A percentile compares a stretch with the other conserved stretches of the same genome.
phyloP scores from a whole-genome alignment of 2,113 vertebrate species.

The Todiramphus chloris region DNA sequence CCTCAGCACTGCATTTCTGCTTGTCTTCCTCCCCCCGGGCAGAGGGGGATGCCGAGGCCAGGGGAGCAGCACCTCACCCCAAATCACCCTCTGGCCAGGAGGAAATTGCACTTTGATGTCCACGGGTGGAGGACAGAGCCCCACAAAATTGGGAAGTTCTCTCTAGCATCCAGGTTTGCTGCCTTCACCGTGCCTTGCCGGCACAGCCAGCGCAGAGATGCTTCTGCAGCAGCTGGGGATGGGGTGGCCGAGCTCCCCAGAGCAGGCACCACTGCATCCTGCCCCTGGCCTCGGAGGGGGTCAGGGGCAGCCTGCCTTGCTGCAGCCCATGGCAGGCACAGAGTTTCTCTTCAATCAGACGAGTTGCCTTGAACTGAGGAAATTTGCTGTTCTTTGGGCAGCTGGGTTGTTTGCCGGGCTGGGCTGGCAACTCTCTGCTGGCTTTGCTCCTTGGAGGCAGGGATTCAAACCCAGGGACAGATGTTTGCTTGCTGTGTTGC shows the following conservation, averaged over 20 bases:
- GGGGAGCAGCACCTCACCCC: neutral
- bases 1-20: rapidly evolving
- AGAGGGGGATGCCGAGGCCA: neutral
- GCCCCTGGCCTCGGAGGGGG: rapidly evolving
- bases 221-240: neutral
- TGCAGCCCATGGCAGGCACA: neutral
- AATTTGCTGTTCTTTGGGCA: neutral
- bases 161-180: neutral
- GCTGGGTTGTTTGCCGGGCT: rapidly evolving
- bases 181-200: rapidly evolving
- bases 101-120: neutral
- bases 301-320: neutral
- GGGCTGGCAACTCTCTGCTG: neutral
- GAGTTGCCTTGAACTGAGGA: neutral
- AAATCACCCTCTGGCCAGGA: neutral
- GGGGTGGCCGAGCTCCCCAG: rapidly evolving
- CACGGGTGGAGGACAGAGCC: neutral
- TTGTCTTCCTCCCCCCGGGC: neutral
- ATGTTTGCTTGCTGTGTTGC: neutral
- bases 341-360: neutral
- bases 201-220: rapidly evolving
- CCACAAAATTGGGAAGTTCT: neutral
- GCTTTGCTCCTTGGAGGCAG: neutral
- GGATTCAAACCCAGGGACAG: neutral
- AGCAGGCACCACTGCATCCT: neutral